Conservation (phyloP, 1,140 invertebrate genomes). For the Brachionus asplanchnoidis region DNA sequence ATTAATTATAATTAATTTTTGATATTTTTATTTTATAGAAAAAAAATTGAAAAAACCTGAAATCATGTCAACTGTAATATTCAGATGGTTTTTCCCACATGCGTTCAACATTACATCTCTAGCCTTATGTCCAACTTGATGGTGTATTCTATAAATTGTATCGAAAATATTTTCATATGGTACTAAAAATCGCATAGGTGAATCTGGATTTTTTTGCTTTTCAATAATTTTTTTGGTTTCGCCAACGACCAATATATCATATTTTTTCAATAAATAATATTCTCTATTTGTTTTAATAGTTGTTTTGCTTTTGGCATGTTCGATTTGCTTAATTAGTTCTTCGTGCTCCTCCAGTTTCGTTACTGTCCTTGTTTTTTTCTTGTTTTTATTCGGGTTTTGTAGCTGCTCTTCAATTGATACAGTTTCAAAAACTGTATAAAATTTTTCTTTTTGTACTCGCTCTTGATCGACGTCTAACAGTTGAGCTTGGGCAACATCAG, state of each 20-base stretch:
- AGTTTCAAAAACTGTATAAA: neutral
- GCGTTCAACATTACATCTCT: neutral
- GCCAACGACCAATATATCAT: neutral
- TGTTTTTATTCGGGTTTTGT: neutral
- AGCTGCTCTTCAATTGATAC: neutral
- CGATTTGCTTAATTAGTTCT: conserved; percentile 7
- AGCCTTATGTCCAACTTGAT: neutral
- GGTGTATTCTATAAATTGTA: conserved; percentile 1
- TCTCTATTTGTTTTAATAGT: neutral
- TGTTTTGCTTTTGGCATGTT: neutral
- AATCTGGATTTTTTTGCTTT: neutral
- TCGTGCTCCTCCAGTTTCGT: neutral
- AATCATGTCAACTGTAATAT: conserved; percentile 21
- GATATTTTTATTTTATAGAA: no score
- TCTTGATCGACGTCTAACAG: neutral
- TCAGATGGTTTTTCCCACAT: neutral
- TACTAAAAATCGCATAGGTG: neutral
- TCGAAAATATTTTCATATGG: conserved; percentile 9
- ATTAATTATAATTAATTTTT: no score
- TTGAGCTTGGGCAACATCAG: neutral
- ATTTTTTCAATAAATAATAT: conserved; percentile 23
- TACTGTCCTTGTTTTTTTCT: conserved; percentile 1
- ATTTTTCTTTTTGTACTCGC: neutral
- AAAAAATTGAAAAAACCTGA: neutral
- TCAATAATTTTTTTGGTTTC: neutral